Conservation (phyloP, 2,113 vertebrate species). For the Damaliscus lunatus region DNA sequence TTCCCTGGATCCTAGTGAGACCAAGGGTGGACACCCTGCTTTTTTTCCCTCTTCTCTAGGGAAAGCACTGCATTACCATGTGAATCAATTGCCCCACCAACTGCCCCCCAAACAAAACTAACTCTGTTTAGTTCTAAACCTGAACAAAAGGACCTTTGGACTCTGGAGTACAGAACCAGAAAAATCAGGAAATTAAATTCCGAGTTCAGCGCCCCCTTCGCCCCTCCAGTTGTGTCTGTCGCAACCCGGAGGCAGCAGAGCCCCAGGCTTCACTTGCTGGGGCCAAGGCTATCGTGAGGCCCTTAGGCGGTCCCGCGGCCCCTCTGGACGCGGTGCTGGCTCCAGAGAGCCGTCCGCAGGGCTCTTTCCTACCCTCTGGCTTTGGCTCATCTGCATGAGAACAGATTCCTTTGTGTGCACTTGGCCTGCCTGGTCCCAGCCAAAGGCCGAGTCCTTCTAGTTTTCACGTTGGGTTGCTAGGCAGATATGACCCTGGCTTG, state of each 20-base stretch:
- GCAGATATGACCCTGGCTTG: constrained; percentile 70
- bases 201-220: not conserved
- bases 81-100: not conserved
- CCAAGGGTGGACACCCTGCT: not conserved
- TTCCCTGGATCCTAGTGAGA: not conserved
- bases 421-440: constrained; percentile 57
- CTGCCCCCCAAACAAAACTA: constrained; percentile 39
- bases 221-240: not conserved
- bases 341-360: not conserved
- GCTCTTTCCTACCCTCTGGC: constrained; percentile 25
- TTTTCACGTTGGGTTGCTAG: constrained; percentile 67
- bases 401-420: constrained; percentile 57
- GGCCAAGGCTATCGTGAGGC: not conserved
- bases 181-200: constrained; percentile 33
- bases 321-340: not conserved
- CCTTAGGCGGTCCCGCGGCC: not conserved
- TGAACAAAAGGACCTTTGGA: constrained; percentile 55
- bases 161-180: constrained; percentile 26
- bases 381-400: constrained; percentile 67
- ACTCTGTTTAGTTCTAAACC: constrained; percentile 54
- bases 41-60: not conserved
- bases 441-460: constrained; percentile 47
- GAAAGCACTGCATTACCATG: constrained; percentile 35
- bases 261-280: not conserved
- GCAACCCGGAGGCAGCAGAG: not conserved